Evolutionary conservation across 1,140 invertebrate genomes (phyloP), one percentile per base, ranked within the genome.

Genomic region (Theocolax elegans): DNA sequence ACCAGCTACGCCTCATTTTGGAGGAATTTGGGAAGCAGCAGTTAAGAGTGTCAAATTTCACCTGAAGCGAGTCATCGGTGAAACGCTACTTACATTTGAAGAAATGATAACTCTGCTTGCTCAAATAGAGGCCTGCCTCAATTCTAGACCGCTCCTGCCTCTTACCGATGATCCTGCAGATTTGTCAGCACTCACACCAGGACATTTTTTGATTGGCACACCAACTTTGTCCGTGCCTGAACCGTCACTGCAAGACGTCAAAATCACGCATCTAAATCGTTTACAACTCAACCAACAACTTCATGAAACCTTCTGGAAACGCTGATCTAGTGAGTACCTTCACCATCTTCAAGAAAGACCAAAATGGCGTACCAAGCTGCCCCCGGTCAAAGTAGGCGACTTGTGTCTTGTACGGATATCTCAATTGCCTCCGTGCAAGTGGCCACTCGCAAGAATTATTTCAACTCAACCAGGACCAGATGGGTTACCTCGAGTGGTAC

Each of bases 1-100:
- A 48, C 44, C 44, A 9, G 44, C 44, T n/a, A n/a, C 44, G n/a
- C 44, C 44, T 46, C n/a, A n/a, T n/a, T n/a, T n/a, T n/a, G n/a
- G n/a, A n/a, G n/a, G n/a, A n/a, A n/a, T n/a, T n/a, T n/a, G n/a
- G n/a, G n/a, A n/a, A n/a, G n/a, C n/a, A n/a, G n/a, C n/a, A n/a
- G n/a, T n/a, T n/a, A n/a, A n/a, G n/a, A n/a, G n/a, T n/a, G n/a
- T n/a, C n/a, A n/a, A n/a, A n/a, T n/a, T n/a, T n/a, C n/a, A n/a
- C n/a, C 44, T 13, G 44, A 13, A 46, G n/a, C 8, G 44, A 13
- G n/a, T 46, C 44, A 46, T 46, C n/a, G n/a, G n/a, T n/a, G n/a
- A n/a, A n/a, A n/a, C n/a, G n/a, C n/a, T n/a, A n/a, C n/a, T n/a
- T n/a, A n/a, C n/a, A n/a, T n/a, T n/a, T n/a, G n/a, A n/a, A n/a